phyloP scores from a whole-genome alignment of 1,140 invertebrate species.

The Coboldia fuscipes region DNA sequence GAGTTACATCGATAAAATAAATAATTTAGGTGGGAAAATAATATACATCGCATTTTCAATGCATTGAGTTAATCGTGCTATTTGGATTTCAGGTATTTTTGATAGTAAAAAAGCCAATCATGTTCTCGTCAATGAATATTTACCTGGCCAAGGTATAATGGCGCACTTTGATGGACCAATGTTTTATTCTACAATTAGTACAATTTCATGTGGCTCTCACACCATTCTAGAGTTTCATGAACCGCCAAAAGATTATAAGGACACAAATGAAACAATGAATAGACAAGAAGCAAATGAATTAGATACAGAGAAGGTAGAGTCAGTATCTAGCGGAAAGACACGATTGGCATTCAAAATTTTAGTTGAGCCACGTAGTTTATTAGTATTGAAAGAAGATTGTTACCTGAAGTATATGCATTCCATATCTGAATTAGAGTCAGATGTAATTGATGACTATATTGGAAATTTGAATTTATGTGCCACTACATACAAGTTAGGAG shows the following conservation, averaged over 20 bases:
- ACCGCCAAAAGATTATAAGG: conserved; percentile 18
- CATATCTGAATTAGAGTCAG: conserved; percentile 54
- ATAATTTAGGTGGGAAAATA: conserved; percentile 21
- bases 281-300: too few relatives aligned
- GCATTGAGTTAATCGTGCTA: neutral
- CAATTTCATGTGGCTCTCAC: conserved; percentile 78
- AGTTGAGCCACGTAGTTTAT: conserved; percentile 68
- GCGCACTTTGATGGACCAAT: conserved; percentile 88
- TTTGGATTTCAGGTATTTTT: conserved; percentile 36
- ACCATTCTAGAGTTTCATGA: conserved; percentile 71
- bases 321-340: too few relatives aligned
- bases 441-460: conserved; percentile 41
- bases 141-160: conserved; percentile 81
- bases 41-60: neutral
- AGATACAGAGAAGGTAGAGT: too few relatives aligned
- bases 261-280: too few relatives aligned
- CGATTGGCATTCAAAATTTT: conserved; percentile 40
- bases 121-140: conserved; percentile 91
- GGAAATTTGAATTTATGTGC: conserved; percentile 43
- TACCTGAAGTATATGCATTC: conserved; percentile 77
- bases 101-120: conserved; percentile 69
- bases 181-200: conserved; percentile 83
- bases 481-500: conserved; percentile 26
- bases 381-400: conserved; percentile 64
- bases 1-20: conserved; percentile 49